These are phyloP conservation scores for Sardinella longiceps DNA, from an alignment of 2,797 vertebrate genomes.

Conservation along the genomic window DNA sequence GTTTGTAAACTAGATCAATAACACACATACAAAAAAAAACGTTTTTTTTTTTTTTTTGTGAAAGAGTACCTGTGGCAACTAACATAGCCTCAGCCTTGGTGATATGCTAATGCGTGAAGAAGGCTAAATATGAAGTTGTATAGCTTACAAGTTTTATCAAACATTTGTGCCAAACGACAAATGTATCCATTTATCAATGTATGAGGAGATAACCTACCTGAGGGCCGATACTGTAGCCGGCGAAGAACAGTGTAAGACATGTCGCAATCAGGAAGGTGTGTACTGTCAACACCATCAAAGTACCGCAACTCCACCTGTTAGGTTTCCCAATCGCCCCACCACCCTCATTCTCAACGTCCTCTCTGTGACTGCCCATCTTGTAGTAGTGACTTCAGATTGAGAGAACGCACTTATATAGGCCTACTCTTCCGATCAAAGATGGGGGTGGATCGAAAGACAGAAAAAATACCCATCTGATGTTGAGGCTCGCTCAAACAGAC, in stretches of 20 bases:
- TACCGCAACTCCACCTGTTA: neutral
- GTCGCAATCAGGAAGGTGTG: neutral
- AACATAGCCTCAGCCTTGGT: neutral
- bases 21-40: no score
- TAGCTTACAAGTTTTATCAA: neutral
- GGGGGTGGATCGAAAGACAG: constrained; percentile 48
- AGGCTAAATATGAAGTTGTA: neutral
- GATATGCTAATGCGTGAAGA: neutral
- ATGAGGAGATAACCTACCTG: neutral
- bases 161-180: neutral
- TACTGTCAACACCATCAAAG: neutral
- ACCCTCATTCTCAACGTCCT: neutral
- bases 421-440: constrained; percentile 31
- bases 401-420: neutral
- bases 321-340: neutral
- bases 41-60: no score
- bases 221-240: neutral
- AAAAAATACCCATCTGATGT: constrained; percentile 50
- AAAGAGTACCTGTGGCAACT: neutral
- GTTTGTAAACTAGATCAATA: no score
- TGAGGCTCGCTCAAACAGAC: neutral
- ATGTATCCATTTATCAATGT: neutral
- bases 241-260: neutral
- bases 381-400: neutral
- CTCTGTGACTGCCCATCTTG: neutral